Base-by-base conservation (phyloP, 2,797 vertebrate genomes). In the Clarias pachynema region DNA sequence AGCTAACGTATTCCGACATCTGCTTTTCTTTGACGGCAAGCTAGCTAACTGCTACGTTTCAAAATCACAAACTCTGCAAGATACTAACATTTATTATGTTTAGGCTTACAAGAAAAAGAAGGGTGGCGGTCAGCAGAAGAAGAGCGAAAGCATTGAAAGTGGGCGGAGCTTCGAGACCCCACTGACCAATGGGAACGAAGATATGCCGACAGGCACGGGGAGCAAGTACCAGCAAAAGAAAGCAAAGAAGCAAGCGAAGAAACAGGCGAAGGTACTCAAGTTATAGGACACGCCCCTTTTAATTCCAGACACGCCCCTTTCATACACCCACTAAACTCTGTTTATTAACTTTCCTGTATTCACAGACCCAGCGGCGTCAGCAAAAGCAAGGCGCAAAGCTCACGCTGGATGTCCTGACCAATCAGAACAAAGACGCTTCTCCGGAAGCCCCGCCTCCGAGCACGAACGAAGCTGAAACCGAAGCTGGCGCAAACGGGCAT, bases 151-250 rank as follows among this genome's bases (percentile, higher is more conserved):
- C 37, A 94, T 93, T 22, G 91, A 95, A 49, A 94, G 93, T 44
- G 94, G 89, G 56, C 89, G 82, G 70, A 92, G 93, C 85, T 95
- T 95, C 31, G 90, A 91, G 16, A 81, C 81, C 83, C 73, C 74
- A 31, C 66, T 90, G 83, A 89, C 93, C 74, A 97, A 96, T 31
- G 93, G 94, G 44, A 94, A 92, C 72, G 94, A 94, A 26, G 95
- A 97, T 18, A 26, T 88, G 81, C 91, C 92, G 34, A 88, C 90
- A 0, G 95, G 94, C 59, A 70, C 92, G 2, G 95, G 96, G 70
- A 98, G 96, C 93, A 99, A 99, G 89, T 98, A 99, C 92, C 96
- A 97, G 90, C 97, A 98, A 94, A 99, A 99, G 91, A 99, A 99
- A 89, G 96, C 94, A 18, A 99, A 99, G 92, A 99, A 97, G 86